Conservation (phyloP, 1,140 invertebrate genomes). For the Asbolus verrucosus region DNA sequence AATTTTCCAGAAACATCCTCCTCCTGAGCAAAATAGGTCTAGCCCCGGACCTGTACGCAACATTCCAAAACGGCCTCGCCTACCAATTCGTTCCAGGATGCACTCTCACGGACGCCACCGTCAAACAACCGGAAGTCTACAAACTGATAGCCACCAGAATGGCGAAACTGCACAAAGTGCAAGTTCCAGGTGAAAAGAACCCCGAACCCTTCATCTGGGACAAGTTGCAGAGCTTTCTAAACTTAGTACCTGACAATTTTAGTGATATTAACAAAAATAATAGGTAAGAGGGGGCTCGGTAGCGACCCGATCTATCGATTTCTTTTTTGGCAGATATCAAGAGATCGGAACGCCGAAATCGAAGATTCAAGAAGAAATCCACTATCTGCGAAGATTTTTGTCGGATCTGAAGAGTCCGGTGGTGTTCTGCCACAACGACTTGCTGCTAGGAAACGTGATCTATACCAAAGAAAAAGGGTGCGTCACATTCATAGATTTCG, state of each 20-base stretch:
- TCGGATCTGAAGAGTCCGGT: constrained; percentile 79
- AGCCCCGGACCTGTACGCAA: constrained; percentile 88
- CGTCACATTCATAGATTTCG: constrained; percentile 97
- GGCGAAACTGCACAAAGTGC: constrained; percentile 83
- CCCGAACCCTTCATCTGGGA: constrained; percentile 77
- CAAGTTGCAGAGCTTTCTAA: constrained; percentile 80
- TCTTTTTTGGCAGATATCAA: constrained; percentile 73
- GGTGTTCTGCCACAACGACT: constrained; percentile 98
- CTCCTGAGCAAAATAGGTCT: constrained; percentile 80
- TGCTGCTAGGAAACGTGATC: constrained; percentile 94
- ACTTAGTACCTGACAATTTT: constrained; percentile 77
- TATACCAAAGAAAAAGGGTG: constrained; percentile 77
- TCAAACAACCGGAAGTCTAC: constrained; percentile 79
- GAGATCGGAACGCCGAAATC: constrained; percentile 75
- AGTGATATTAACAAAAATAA: constrained; percentile 72
- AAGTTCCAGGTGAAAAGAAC: constrained; percentile 61
- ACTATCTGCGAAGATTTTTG: constrained; percentile 75
- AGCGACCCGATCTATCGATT: too few relatives aligned
- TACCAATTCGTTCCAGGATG: constrained; percentile 92
- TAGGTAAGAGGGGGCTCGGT: too few relatives aligned
- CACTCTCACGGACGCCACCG: constrained; percentile 78
- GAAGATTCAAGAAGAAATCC: constrained; percentile 77
- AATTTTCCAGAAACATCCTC: constrained; percentile 71
- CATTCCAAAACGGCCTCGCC: constrained; percentile 93
- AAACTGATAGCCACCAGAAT: constrained; percentile 81